phyloP scores from a whole-genome alignment of 2,113 vertebrate species.

The Dipodomys stephensi region DNA sequence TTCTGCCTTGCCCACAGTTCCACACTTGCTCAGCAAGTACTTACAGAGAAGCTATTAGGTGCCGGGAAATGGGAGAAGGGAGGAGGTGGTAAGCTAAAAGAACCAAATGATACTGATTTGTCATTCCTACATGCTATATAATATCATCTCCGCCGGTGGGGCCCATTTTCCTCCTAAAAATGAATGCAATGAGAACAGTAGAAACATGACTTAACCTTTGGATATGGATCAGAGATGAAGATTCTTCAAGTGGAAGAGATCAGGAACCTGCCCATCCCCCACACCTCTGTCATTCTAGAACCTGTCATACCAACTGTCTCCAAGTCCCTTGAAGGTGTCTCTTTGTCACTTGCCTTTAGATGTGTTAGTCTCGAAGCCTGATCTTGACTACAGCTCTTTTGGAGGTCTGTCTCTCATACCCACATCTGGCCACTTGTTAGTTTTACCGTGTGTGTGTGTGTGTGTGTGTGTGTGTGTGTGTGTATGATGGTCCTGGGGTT shows the following conservation, averaged over 20 bases:
- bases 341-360: no score
- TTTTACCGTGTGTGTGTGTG: neutral
- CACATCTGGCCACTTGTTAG: neutral
- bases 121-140: neutral
- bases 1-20: neutral
- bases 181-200: neutral
- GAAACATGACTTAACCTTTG: neutral
- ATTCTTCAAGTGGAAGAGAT: neutral
- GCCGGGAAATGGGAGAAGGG: neutral
- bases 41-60: neutral
- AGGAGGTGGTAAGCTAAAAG: neutral
- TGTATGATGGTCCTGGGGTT: no score
- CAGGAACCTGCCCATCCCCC: neutral
- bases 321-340: neutral
- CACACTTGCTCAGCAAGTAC: neutral
- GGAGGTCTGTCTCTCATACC: neutral
- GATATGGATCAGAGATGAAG: neutral
- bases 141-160: fast-evolving
- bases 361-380: neutral
- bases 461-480: no score
- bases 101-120: neutral
- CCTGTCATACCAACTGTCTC: neutral
- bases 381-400: neutral
- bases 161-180: neutral
- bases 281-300: neutral